A percentile compares a stretch with the other conserved stretches of the same genome.
These are phyloP conservation scores for Naja naja DNA, from an alignment of 2,113 vertebrate genomes.

Conservation along the genomic window DNA sequence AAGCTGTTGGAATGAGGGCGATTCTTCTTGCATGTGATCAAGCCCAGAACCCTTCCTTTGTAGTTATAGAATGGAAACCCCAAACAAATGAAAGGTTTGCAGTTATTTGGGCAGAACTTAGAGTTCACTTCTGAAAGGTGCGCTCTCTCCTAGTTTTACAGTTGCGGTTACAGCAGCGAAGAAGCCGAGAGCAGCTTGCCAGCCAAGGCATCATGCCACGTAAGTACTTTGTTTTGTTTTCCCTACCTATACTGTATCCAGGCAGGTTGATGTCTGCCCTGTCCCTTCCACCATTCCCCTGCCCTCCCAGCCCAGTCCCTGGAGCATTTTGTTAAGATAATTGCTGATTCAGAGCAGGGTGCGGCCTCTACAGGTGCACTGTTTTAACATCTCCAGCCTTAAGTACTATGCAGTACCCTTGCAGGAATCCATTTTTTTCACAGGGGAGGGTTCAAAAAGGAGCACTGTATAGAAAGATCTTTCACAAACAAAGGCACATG, in stretches of 20 bases:
- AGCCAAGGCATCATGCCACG: slow-evolving; percentile 95
- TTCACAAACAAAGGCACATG: neutral
- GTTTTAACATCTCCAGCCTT: neutral
- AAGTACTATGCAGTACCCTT: neutral
- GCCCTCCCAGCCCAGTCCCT: neutral
- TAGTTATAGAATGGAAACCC: neutral
- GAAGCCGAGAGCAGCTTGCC: slow-evolving; percentile 92
- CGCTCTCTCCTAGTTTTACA: slow-evolving; percentile 85
- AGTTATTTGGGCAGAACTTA: neutral
- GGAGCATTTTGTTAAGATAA: no score
- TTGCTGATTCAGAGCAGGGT: neutral
- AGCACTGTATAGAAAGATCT: neutral
- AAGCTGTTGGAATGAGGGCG: neutral
- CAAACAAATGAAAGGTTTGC: neutral
- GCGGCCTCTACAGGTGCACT: neutral
- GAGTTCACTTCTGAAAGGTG: slow-evolving; percentile 39
- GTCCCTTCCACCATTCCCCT: neutral
- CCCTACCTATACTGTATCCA: neutral
- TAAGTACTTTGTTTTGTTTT: slow-evolving; percentile 74
- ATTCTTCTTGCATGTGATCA: neutral
- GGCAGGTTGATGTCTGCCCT: neutral
- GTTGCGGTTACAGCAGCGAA: slow-evolving; percentile 96
- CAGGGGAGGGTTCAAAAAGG: neutral
- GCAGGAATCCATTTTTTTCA: neutral
- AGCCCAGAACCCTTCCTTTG: neutral